Evolutionary conservation across 2,113 vertebrate species (phyloP), one percentile per base, ranked within the genome.

Genomic region (Corvus moneduloides): DNA sequence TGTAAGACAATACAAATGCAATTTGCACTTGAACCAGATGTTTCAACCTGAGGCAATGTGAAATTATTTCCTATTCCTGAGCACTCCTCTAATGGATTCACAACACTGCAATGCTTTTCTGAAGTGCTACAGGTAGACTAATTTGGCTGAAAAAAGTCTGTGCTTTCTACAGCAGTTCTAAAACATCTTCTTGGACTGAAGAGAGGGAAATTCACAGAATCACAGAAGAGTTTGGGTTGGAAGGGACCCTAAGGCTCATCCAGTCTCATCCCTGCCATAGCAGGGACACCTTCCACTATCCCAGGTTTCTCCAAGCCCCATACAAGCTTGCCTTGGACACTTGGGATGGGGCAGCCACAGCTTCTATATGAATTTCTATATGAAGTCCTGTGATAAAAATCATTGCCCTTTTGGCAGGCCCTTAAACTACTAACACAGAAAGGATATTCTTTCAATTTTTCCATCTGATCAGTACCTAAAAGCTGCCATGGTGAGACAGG

Each of bases 11-110:
- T 22, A 74, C 5, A 3, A 96, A 75, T 73, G 27, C 20, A 48
- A 91, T 95, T 95, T 94, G 52, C 23, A 88, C 51, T 95, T 95
- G 35, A 89, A 83, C 55, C 78, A 87, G 62, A 66, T 77, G 81
- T 79, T 87, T 76, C 69, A 79, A 66, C 84, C 78, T 46, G 18
- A 84, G 79, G 84, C 86, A 73, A 87, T 1, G 1, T 8, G 35
- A 94, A 93, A 87, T 83, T 82, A 85, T 95, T 96, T 90, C 68
- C 87, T 72, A 7, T 35, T 84, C 61, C 44, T 56, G n/a, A 91
- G 51, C 35, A 63, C 35, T 72, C 30, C 66, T 73, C 46, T 66
- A 85, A 89, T 48, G 51, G 44, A 66, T 55, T 88, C 10, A 16
- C 33, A 76, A 27, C 23, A 27, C 20, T 24, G 13, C 59, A 39